phyloP scores from a whole-genome alignment of 2,797 vertebrate species.

The Merluccius polli region DNA sequence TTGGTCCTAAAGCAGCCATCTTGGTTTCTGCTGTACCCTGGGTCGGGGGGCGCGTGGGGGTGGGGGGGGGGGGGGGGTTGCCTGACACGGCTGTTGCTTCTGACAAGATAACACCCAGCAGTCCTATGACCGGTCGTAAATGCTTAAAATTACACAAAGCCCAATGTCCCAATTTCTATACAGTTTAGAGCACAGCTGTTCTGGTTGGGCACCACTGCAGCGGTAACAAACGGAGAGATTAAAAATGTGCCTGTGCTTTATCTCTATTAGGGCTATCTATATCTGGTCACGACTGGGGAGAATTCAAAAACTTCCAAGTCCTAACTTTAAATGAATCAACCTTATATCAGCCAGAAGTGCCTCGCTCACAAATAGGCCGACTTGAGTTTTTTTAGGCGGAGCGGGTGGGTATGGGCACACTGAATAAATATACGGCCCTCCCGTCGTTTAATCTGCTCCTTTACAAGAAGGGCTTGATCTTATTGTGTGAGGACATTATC shows the following conservation, averaged over 20 bases:
- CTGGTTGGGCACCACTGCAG: neutral
- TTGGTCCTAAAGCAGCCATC: no score
- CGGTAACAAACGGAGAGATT: neutral
- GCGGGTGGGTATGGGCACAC: conserved; percentile 28
- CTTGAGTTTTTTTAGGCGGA: conserved; percentile 48
- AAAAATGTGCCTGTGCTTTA: neutral
- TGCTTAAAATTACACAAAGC: neutral
- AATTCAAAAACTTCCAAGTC: conserved; percentile 26
- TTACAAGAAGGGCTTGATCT: conserved; percentile 57
- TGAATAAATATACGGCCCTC: conserved; percentile 42
- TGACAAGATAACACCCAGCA: neutral
- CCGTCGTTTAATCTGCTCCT: conserved; percentile 57
- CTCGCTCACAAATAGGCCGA: conserved; percentile 25
- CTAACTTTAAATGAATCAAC: conserved; percentile 46
- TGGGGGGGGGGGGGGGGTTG: no score
- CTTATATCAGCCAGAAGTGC: conserved; percentile 54
- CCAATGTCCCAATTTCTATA: neutral
- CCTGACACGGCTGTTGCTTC: neutral
- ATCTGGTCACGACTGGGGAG: neutral
- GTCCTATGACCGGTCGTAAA: neutral
- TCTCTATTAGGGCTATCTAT: neutral
- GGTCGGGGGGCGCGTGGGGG: no score
- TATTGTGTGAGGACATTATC: conserved; percentile 57
- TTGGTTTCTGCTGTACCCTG: no score
- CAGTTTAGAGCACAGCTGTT: neutral